Percentiles rank a stretch among this genome's conserved stretches.
phyloP scores from a whole-genome alignment of 2,888 invertebrate species.

The Harpalus rufipes region DNA sequence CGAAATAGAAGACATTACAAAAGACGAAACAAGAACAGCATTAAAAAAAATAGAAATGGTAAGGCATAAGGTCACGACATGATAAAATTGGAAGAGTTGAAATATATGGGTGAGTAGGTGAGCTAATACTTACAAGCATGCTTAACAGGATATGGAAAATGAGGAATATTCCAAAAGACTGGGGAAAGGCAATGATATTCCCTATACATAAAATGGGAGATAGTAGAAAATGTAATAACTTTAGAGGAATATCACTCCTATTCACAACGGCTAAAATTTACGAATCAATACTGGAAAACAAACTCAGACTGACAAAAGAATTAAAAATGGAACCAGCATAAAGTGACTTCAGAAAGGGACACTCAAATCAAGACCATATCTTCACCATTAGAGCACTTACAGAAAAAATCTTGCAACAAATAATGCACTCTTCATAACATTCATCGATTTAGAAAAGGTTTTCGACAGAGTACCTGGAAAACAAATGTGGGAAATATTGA shows the following conservation, averaged over 20 bases:
- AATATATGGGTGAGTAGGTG: neutral
- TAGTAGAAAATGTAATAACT: no score
- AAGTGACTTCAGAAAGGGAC: neutral
- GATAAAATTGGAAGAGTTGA: neutral
- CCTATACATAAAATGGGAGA: neutral
- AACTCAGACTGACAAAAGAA: neutral
- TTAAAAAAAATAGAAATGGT: neutral
- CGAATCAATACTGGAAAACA: constrained; percentile 25
- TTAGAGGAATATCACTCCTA: no score
- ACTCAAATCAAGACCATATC: neutral
- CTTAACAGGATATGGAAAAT: neutral
- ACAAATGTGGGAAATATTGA: no score
- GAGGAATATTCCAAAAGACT: neutral
- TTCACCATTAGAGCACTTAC: neutral
- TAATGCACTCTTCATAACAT: neutral
- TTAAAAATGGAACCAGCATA: neutral
- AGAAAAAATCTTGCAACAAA: neutral
- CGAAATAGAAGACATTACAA: neutral
- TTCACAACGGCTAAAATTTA: constrained; percentile 11
- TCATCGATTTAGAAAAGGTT: constrained; percentile 68
- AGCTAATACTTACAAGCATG: neutral
- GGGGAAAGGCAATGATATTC: neutral
- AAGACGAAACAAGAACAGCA: neutral
- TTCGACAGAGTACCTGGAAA: constrained; percentile 67
- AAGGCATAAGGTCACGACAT: neutral